Evolutionary conservation across 2,888 invertebrate species (phyloP), one percentile per base, ranked within the genome.

Genomic region (Ormyrus rosae): DNA sequence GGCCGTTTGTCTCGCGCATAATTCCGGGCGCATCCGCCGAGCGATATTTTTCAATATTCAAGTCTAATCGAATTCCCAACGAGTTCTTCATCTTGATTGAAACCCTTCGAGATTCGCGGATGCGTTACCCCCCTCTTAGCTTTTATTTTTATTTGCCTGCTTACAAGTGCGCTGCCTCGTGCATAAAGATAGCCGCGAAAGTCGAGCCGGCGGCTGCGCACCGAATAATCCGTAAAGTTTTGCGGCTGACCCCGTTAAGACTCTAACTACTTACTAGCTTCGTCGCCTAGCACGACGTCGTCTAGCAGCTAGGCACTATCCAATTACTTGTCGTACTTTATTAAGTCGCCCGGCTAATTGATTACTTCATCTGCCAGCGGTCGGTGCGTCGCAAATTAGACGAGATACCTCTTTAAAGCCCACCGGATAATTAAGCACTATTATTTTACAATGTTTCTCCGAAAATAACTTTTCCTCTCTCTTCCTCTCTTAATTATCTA

Each of bases 1-100:
- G 83, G 80, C 83, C 85, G 87, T 88, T 87, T 87, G 85, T 87
- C 86, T 84, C 85, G 84, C 83, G 85, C 85, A 86, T 86, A 87
- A 87, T 88, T 87, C 83, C 85, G 83, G 86, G 86, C 86, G 86
- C 84, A 86, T 88, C 81, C 83, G 80, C 83, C 79, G 11, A 80
- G 72, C 80, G 82, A 83, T 86, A 85, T 85, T 87, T 86, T 84
- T 84, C 81, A 63, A 4, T 34, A 34, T 34, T 34, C 34, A 34
- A 34, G 34, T 2, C 19, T 19, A 19, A 19, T 19, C 19, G 19
- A 19, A 19, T 19, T 19, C 0, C 19, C 19, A 19, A 19, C 19
- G 13, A 13, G 13, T 13, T 13, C 13, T 13, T 13, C 13, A 34
- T 34, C 34, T 34, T 34, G 34, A 34, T 34, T 34, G 1, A 34